Conservation (phyloP, 2,113 vertebrate species). For the Mastomys natalensis region DNA sequence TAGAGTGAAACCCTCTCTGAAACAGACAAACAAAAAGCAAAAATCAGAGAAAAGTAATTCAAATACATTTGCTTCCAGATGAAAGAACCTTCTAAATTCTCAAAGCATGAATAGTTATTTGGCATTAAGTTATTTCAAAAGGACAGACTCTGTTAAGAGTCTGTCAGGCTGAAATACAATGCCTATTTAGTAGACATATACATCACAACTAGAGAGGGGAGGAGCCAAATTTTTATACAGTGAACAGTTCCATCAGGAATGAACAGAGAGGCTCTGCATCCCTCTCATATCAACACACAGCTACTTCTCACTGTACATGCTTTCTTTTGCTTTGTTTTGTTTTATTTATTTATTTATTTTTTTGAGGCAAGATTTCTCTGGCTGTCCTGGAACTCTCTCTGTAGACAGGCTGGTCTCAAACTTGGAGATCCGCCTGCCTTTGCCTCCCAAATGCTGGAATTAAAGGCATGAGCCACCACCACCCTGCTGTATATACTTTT, state of each 20-base stretch:
- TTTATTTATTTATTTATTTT: too few relatives aligned
- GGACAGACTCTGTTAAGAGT: conserved; percentile 57
- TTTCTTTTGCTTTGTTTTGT: not conserved
- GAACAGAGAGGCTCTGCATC: conserved; percentile 85
- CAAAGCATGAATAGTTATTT: conserved; percentile 69
- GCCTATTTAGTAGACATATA: conserved; percentile 66
- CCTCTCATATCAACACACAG: conserved; percentile 63
- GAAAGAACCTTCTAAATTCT: conserved; percentile 47
- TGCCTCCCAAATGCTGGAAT: not conserved
- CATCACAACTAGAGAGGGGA: conserved; percentile 71
- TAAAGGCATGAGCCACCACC: not conserved
- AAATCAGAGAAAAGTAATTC: not conserved
- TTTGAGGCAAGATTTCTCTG: not conserved
- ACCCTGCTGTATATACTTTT: conserved; percentile 16
- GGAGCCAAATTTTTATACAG: conserved; percentile 70
- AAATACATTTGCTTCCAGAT: not conserved
- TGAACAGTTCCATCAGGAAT: conserved; percentile 74
- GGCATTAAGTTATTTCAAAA: conserved; percentile 74
- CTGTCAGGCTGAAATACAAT: conserved; percentile 80
- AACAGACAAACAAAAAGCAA: not conserved
- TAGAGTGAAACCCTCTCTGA: not conserved
- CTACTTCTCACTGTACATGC: conserved; percentile 50
- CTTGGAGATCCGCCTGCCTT: not conserved
- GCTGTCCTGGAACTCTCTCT: not conserved
- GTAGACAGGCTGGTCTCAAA: not conserved